Conservation (phyloP, 2,113 vertebrate genomes). For the Felis chaus region DNA sequence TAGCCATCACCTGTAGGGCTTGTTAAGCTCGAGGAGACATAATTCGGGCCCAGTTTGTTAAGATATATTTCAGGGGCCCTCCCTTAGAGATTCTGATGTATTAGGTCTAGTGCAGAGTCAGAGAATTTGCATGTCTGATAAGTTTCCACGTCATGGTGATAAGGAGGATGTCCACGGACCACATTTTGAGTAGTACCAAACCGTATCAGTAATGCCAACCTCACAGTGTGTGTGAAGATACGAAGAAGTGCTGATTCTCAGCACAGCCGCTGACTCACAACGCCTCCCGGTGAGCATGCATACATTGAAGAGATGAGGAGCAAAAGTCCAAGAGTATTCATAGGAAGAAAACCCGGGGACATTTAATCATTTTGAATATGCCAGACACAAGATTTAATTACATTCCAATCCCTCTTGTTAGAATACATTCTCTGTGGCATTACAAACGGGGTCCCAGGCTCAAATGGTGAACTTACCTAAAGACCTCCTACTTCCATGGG, state of each 20-base stretch:
- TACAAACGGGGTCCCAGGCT: not conserved
- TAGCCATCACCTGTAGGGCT: not conserved
- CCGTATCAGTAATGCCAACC: not conserved
- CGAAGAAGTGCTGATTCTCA: not conserved
- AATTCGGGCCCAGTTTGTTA: not conserved
- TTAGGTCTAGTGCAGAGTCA: not conserved
- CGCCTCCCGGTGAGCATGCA: not conserved
- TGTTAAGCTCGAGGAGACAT: not conserved
- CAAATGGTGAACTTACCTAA: not conserved
- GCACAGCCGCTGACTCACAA: not conserved
- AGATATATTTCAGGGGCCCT: not conserved
- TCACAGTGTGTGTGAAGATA: not conserved
- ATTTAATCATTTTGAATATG: slow-evolving; percentile 9
- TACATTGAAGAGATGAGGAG: not conserved
- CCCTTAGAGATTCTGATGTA: not conserved
- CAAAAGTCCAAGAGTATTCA: not conserved
- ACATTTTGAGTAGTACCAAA: not conserved
- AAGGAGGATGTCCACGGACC: too few species aligned
- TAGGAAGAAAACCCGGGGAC: slow-evolving; percentile 9
- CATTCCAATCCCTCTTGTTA: not conserved
- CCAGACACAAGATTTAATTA: not conserved
- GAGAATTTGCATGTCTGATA: not conserved
- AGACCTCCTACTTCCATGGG: not conserved
- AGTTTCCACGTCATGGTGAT: not conserved
- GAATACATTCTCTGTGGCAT: not conserved